Evolutionary conservation across 37 sponge, comb jelly and placozoan genomes (phyloP), one percentile per base, ranked within the genome.

Genomic region (Hormiphora californensis): DNA sequence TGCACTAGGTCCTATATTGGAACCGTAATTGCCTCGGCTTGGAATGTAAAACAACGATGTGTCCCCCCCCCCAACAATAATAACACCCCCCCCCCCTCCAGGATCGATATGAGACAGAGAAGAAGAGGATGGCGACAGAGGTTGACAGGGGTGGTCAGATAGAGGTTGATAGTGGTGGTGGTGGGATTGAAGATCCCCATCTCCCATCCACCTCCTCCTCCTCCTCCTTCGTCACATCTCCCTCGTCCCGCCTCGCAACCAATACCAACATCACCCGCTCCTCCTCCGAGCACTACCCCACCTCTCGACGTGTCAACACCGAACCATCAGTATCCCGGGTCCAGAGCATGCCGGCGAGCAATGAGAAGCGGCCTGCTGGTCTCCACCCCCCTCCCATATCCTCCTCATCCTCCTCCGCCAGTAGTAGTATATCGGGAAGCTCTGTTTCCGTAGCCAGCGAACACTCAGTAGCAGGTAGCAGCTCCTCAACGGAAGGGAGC

Each of bases 341-440:
- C 9, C 81, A 73, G 81, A 73, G 81, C 23, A 73, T 73, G 81
- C 81, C 81, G 4, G 81, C 81, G 1, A 73, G 81, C 44, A 73
- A 73, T 30, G 81, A 73, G 22, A 39, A 33, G 15, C 81, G 81
- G 11, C 40, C 40, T 46, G 46, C 21, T 4, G 39, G n/a, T 0
- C 81, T 46, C 23, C 67, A 30, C 19, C 7, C 67, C 37, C 81
- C 35, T 22, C 23, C 81, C 3, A 73, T 73, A 1, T n/a, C 39
- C 2, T 73, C 81, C 15, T 33, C 81, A 1, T 73, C 81, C 22
- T 43, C 46, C 2, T 73, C 81, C 44, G 40, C 81, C 3, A 30
- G 28, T 28, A 36, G 39, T 7, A 36, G 39, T 39, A n/a, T n/a
- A n/a, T 73, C 81, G 25, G 43, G 81, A n/a, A 43, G 36, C 9